Base-by-base conservation (phyloP, 2,888 invertebrate species). In the Drosophila melanocephala region DNA sequence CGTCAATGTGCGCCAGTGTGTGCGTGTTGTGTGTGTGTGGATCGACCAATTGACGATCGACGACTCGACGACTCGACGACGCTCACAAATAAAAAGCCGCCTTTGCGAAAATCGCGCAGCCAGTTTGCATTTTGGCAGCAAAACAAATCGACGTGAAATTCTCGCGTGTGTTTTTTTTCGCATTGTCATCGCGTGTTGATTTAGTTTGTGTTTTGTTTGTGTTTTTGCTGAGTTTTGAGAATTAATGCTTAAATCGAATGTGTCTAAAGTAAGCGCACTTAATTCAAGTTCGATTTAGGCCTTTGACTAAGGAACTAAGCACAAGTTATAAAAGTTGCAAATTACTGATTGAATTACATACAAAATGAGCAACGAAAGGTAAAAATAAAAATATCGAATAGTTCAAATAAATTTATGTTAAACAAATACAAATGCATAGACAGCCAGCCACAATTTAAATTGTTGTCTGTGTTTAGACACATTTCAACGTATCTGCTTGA, bases 291-390 rank as follows among this genome's bases (percentile, higher is more conserved):
- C 65, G 44, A 33, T 26, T 73, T 39, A 14, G 10, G 69, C 51
- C 72, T 72, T 65, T 61, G 63, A 30, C 35, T 74, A 52, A 32
- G 71, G 1, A 35, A 55, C 33, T 55, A 44, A 64, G 19, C 22
- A 14, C 51, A 12, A 37, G 37, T 89, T 87, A 75, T 37, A 87
- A 79, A 83, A 87, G 19, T 57, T 65, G 33, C 32, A 56, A 59
- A 52, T 79, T 67, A 47, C 64, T 9, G 59, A 72, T 42, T 81
- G 67, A 72, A 87, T 87, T 74, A 68, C 51, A 39, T 62, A 30
- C 73, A 78, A 80, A 83, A 85, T 86, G 85, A 78, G 51, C 58
- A 86, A 55, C 88, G 72, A 86, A 74, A 86, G 85, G 85, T 86
- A 86, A 53, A 57, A 55, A 33, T 33, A 66, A 63, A 32, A 73